Evolutionary conservation across 2,888 invertebrate genomes (phyloP), one percentile per base, ranked within the genome.

Genomic region (Clistopyga incitator): DNA sequence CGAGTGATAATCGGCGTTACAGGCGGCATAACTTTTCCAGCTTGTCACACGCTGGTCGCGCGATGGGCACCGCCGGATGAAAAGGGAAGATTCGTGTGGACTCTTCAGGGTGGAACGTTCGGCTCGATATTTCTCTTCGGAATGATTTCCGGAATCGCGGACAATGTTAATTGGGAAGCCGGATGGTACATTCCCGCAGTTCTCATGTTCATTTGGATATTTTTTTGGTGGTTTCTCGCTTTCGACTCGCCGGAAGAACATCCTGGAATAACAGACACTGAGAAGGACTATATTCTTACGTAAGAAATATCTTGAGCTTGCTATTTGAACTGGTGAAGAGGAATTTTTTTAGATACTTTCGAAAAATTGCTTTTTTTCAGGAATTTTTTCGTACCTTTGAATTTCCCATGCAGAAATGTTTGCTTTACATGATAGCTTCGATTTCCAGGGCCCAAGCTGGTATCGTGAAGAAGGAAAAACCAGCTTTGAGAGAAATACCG

Each of bases 41-140:
- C 95, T 4, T 93, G 95, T 11, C 96, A 96, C 86, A 95, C 94
- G 3, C 90, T 97, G 80, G 95, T 97, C 4, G 96, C 96, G 0
- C 94, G 95, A 88, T 97, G 97, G 97, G 94, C 96, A 0, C 96
- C 97, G 0, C 96, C 96, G 1, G 94, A 95, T n/a, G 96, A 97
- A 90, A 96, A 96, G 90, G 95, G 96, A 10, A 96, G 96, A 89
- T 96, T 97, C 89, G 94, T 96, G 0, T 95, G 96, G 87, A 95
- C 96, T 0, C 93, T 96, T 88, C 95, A 96, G 94, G 96, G 96
- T 13, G 96, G 96, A 6, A 96, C 96, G 0, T 94, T 97, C 75
- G 96, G 96, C 2, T 96, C 96, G 0, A 95, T 96, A 1, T 93
- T 96, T 1, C 95, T 96, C 0, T 96, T 96, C 95, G 96, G 96